phyloP scores from a whole-genome alignment of 2,888 invertebrate genomes.

The Epinotia brunnichana region DNA sequence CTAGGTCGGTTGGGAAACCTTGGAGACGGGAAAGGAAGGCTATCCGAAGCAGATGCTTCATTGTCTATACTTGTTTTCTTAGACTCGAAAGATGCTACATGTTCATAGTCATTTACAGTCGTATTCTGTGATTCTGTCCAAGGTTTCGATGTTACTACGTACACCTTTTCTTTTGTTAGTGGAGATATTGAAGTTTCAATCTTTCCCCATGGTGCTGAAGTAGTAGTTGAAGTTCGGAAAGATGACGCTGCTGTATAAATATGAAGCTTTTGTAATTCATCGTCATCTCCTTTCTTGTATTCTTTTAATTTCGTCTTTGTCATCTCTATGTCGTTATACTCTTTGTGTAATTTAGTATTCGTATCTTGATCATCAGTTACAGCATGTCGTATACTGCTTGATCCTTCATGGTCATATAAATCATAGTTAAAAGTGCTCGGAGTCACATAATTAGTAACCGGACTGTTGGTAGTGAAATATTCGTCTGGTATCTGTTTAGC shows the following conservation, averaged over 20 bases:
- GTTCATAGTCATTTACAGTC: constrained; percentile 64
- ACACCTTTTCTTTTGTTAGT: constrained; percentile 90
- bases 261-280: constrained; percentile 67
- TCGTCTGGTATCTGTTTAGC: constrained; percentile 91
- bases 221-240: constrained; percentile 70
- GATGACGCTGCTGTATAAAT: constrained; percentile 76
- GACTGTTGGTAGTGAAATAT: constrained; percentile 87
- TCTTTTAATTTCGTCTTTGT: constrained; percentile 59
- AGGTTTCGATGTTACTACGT: constrained; percentile 91
- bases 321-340: constrained; percentile 71
- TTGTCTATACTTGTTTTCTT: constrained; percentile 62
- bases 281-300: constrained; percentile 59
- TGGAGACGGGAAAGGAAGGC: constrained; percentile 75
- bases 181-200: constrained; percentile 89
- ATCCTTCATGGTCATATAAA: constrained; percentile 77
- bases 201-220: constrained; percentile 85
- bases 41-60: constrained; percentile 59
- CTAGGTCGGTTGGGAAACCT: constrained; percentile 84
- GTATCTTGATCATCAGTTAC: constrained; percentile 66
- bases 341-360: constrained; percentile 60
- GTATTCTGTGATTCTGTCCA: constrained; percentile 67
- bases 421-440: constrained; percentile 69
- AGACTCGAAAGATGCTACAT: constrained; percentile 69
- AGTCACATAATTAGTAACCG: constrained; percentile 65
- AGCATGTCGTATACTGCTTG: constrained; percentile 75